These are phyloP conservation scores for Pammene aurita DNA, from an alignment of 2,888 invertebrate genomes.

Conservation along the genomic window DNA sequence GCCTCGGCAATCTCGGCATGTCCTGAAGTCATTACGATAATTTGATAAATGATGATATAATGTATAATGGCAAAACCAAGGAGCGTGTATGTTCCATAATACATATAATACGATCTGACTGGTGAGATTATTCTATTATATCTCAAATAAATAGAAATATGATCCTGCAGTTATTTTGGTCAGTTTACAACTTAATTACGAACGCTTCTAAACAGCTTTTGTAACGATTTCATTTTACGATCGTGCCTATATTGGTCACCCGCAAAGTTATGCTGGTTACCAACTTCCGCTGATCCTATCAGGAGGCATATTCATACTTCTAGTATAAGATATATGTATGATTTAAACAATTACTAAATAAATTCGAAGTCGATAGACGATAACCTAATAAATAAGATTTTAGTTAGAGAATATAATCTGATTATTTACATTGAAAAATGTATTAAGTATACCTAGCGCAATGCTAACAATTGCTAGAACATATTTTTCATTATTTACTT, in stretches of 20 bases:
- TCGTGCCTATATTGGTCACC: not conserved
- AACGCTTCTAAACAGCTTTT: not conserved
- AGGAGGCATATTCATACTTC: no score
- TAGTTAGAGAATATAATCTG: no score
- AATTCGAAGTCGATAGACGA: no score
- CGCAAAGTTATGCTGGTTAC: not conserved
- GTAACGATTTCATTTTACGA: conserved; percentile 6
- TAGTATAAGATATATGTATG: no score
- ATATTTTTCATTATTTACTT: no score
- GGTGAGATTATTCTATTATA: not conserved
- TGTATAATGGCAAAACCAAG: not conserved
- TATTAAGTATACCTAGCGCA: no score
- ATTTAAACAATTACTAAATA: no score
- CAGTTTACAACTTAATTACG: conserved; percentile 10
- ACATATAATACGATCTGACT: not conserved
- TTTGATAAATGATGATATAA: not conserved
- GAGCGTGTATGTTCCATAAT: not conserved
- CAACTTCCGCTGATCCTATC: not conserved
- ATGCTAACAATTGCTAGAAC: no score
- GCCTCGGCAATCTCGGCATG: not conserved
- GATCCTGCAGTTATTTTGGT: not conserved
- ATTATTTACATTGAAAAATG: no score
- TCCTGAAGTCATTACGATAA: not conserved
- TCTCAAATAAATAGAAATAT: conserved; percentile 6
- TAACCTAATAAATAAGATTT: no score